phyloP scores from a whole-genome alignment of 2,113 vertebrate species.

The Pomatostomus ruficeps region DNA sequence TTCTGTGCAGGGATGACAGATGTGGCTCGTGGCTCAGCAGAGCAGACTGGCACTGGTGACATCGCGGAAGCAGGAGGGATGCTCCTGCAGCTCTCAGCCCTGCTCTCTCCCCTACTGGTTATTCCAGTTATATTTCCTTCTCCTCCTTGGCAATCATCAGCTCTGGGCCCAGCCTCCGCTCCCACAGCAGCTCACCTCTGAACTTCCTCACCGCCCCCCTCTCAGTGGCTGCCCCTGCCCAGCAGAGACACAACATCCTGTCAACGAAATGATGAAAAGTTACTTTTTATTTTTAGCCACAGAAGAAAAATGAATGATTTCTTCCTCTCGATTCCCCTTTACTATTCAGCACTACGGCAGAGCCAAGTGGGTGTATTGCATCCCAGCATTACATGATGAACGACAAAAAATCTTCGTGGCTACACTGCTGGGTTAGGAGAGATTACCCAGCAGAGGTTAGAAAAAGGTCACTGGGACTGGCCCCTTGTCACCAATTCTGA shows the following conservation, averaged over 20 bases:
- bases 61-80: background rate
- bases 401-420: background rate
- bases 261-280: background rate
- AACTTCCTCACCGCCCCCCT: background rate
- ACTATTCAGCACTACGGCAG: background rate
- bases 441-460: background rate
- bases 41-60: background rate
- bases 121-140: background rate
- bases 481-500: conserved; percentile 4
- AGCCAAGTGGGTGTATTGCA: background rate
- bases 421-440: background rate
- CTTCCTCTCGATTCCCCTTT: background rate
- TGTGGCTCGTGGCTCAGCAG: background rate
- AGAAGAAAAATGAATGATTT: background rate
- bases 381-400: background rate
- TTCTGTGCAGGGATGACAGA: background rate
- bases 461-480: background rate
- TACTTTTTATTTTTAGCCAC: background rate
- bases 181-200: background rate
- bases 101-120: background rate
- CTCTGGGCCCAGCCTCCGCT: background rate
- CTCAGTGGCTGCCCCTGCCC: background rate
- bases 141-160: background rate
- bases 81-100: background rate
- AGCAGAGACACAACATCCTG: background rate